phyloP scores from a whole-genome alignment of 1,140 invertebrate species.

The Panulirus ornatus region DNA sequence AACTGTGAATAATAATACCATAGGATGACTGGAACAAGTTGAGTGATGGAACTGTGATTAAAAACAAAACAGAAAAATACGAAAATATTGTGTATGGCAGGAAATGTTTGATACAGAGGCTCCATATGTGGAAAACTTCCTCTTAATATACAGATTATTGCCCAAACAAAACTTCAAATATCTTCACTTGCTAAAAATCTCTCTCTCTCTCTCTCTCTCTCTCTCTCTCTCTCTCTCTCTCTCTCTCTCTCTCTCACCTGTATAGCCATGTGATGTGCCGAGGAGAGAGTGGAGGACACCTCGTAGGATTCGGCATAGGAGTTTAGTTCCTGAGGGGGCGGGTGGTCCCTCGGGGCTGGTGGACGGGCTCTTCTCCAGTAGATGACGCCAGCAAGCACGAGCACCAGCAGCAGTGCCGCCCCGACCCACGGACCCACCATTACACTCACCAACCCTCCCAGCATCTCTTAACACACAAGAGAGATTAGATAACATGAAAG shows the following conservation, averaged over 20 bases:
- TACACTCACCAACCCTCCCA: slow-evolving; percentile 55
- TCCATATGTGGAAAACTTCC: neutral
- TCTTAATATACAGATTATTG: neutral
- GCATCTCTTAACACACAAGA: slow-evolving; percentile 41
- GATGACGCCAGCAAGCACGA: slow-evolving; percentile 44
- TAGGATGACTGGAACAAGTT: neutral
- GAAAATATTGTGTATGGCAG: neutral
- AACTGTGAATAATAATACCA: slow-evolving; percentile 9
- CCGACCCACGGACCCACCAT: slow-evolving; percentile 71
- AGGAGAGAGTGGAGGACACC: slow-evolving; percentile 72
- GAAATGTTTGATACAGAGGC: neutral
- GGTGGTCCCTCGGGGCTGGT: neutral
- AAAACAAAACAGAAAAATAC: slow-evolving; percentile 16
- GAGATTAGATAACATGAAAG: no score
- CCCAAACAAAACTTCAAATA: neutral
- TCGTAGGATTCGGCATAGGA: slow-evolving; percentile 74
- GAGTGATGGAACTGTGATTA: neutral
- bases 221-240: neutral
- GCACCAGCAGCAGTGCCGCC: slow-evolving; percentile 53
- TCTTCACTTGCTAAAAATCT: neutral
- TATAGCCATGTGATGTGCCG: slow-evolving; percentile 75
- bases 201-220: neutral
- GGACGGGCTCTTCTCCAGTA: slow-evolving; percentile 38
- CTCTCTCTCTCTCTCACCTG: slow-evolving; percentile 44
- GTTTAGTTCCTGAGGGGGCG: slow-evolving; percentile 63